phyloP scores from a whole-genome alignment of 1,140 invertebrate species.

The Plectus sambesii region DNA sequence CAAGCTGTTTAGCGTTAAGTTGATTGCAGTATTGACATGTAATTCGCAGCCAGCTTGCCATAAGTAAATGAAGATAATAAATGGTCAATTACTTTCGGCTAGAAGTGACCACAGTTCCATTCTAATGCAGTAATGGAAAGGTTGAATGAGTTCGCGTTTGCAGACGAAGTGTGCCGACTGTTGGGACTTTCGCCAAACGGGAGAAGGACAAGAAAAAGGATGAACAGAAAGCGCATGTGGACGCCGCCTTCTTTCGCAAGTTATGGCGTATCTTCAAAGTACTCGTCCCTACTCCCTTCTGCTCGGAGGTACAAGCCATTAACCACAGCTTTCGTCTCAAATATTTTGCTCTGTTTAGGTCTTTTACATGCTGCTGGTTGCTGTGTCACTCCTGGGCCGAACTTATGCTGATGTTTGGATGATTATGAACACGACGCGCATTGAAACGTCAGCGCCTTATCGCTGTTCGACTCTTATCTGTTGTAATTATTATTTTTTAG shows the following conservation, averaged over 20 bases:
- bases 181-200: too few relatives aligned
- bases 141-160: too few relatives aligned
- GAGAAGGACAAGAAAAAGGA: constrained; percentile 47
- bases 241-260: constrained; percentile 68
- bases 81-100: too few relatives aligned
- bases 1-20: too few relatives aligned
- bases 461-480: too few relatives aligned
- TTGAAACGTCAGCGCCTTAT: too few relatives aligned
- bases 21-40: too few relatives aligned
- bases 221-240: constrained; percentile 67
- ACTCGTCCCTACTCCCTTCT: constrained; percentile 61
- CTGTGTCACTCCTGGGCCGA: constrained; percentile 65
- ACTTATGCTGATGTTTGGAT: constrained; percentile 93
- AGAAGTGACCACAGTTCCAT: too few relatives aligned
- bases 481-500: constrained; percentile 53
- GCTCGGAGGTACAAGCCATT: constrained; percentile 47
- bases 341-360: constrained; percentile 50
- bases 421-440: constrained; percentile 78
- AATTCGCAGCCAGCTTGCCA: too few relatives aligned
- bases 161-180: too few relatives aligned
- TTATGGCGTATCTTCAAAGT: constrained; percentile 65
- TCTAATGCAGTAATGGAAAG: too few relatives aligned
- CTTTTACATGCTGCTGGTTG: constrained; percentile 68
- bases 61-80: too few relatives aligned
- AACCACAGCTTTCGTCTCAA: constrained; percentile 3